Conservation (phyloP, 2,113 vertebrate species). For the Rhea americana region DNA sequence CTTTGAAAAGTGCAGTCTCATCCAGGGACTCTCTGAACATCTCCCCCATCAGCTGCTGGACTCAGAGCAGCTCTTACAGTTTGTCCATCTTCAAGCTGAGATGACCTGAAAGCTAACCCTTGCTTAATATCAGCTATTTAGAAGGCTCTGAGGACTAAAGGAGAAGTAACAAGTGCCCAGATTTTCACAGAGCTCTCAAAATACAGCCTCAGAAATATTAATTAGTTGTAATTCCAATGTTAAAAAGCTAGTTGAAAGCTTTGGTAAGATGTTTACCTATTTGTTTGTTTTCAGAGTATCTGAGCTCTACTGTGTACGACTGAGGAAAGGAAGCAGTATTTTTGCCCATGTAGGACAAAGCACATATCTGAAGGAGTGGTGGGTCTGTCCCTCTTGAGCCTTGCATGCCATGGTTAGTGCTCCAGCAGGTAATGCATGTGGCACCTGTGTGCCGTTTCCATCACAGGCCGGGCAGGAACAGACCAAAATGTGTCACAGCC, state of each 20-base stretch:
- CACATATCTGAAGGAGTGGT: too few relatives aligned
- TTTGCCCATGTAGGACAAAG: too few relatives aligned
- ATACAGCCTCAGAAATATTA: accelerated
- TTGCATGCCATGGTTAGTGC: too few relatives aligned
- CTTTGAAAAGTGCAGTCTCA: background rate
- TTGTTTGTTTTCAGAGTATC: background rate
- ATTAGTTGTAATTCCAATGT: background rate
- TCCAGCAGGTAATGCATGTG: too few relatives aligned
- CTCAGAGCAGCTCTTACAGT: background rate
- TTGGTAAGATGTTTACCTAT: background rate
- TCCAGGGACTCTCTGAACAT: background rate
- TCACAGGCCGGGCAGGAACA: too few relatives aligned
- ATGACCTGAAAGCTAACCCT: background rate
- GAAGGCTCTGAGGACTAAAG: background rate
- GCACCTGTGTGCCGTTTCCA: too few relatives aligned
- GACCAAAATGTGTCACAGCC: too few relatives aligned
- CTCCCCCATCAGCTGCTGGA: background rate
- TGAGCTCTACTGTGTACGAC: background rate
- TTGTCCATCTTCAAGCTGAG: background rate
- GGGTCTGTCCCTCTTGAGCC: too few relatives aligned
- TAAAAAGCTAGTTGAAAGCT: background rate
- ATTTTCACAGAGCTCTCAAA: background rate
- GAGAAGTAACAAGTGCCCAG: background rate
- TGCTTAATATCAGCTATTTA: accelerated
- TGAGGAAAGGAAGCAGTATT: too few relatives aligned